Evolutionary conservation across 2,888 invertebrate species (phyloP).

Genomic region (Oscheius onirici): DNA sequence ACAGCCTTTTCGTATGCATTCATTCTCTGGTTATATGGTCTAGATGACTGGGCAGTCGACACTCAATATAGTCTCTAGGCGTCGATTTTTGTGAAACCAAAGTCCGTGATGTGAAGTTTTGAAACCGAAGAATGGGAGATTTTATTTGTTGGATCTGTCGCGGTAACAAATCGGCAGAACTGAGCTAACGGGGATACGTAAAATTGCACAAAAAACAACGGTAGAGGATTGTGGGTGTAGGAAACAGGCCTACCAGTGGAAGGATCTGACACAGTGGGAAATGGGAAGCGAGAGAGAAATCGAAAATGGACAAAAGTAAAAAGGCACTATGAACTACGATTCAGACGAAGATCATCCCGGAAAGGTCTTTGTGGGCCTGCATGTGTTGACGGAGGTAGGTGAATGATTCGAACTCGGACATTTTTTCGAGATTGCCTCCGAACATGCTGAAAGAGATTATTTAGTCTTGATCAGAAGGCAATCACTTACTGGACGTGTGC

Average conservation of each 20-base stretch:
- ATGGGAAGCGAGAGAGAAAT: background rate
- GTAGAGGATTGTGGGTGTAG: background rate
- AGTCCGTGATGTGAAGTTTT: no score
- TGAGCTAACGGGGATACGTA: background rate
- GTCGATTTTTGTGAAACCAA: no score
- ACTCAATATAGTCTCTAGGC: no score
- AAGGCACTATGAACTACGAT: background rate
- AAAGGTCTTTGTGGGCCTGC: background rate
- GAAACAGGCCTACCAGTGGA: background rate
- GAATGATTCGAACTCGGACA: conserved; percentile 14
- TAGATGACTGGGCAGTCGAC: no score
- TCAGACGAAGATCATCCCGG: conserved; percentile 30
- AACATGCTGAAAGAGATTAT: background rate
- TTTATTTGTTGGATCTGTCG: no score
- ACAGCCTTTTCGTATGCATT: no score
- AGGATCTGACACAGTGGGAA: background rate
- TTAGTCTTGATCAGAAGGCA: background rate
- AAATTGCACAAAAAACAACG: background rate
- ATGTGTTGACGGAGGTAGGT: background rate
- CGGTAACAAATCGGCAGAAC: no score
- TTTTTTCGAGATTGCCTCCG: background rate
- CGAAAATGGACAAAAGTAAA: background rate
- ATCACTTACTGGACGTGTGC: conserved; percentile 23
- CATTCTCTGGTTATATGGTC: no score
- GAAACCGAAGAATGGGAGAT: no score